A percentile compares a stretch with the other conserved stretches of the same genome.
Evolutionary conservation across 2,797 vertebrate species (phyloP).

Genomic region (Thunnus albacares): DNA sequence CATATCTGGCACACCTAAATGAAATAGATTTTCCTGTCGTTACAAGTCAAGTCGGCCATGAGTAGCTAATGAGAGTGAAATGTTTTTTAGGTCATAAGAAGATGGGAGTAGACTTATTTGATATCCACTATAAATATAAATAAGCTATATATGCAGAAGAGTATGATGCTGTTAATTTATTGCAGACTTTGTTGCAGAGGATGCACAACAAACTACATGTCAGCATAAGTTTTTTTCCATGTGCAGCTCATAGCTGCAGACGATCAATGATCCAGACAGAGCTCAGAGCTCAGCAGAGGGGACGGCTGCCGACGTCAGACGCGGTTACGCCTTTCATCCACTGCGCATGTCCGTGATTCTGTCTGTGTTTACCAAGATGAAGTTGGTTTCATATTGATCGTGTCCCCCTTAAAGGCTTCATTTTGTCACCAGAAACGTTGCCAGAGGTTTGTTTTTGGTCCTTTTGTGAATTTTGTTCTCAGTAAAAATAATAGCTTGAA

Average conservation of each 20-base stretch:
- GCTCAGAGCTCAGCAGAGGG: not conserved
- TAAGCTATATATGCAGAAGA: not conserved
- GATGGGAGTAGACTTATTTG: not conserved
- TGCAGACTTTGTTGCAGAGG: not conserved
- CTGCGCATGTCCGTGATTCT: constrained; percentile 67
- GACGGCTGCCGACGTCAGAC: constrained; percentile 39
- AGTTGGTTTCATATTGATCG: constrained; percentile 43
- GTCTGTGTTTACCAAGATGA: constrained; percentile 57
- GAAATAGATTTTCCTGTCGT: not conserved
- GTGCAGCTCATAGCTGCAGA: not conserved
- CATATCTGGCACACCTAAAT: not conserved
- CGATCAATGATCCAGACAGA: not conserved
- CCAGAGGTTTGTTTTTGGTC: not conserved
- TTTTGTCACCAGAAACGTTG: not conserved
- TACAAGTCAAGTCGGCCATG: not conserved
- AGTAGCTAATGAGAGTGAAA: not conserved
- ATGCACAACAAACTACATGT: not conserved
- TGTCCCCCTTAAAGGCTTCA: not conserved
- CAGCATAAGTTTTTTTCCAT: not conserved
- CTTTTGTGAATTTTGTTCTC: not conserved
- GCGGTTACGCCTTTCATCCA: constrained; percentile 49
- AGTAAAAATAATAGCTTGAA: not conserved
- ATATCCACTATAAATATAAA: not conserved
- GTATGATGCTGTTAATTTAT: not conserved
- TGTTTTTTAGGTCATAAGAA: not conserved